A percentile compares a stretch with the other conserved stretches of the same genome.
Evolutionary conservation across 2,888 invertebrate genomes (phyloP).

Genomic region (Ptycholaimellus sp.): DNA sequence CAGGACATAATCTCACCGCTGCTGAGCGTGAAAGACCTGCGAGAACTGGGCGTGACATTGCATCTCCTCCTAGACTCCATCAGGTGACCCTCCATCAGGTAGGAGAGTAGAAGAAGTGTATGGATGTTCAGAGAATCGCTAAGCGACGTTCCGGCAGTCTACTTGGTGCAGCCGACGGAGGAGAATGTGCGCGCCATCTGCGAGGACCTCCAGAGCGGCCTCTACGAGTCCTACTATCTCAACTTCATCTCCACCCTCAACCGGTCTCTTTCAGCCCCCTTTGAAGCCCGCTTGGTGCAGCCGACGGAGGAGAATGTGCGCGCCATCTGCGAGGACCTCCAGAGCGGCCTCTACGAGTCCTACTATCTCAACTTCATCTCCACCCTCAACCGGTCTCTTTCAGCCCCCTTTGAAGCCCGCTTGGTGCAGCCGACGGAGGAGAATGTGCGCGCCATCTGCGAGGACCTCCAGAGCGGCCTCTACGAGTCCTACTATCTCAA

Average conservation of each 20-base stretch:
- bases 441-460: too few relatives aligned
- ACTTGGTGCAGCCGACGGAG: slow-evolving; percentile 82
- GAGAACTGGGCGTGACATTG: slow-evolving; percentile 84
- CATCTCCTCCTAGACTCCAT: slow-evolving; percentile 39
- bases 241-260: slow-evolving; percentile 60
- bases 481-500: too few relatives aligned
- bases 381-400: too few relatives aligned
- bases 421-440: too few relatives aligned
- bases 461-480: too few relatives aligned
- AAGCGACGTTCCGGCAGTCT: slow-evolving; percentile 92
- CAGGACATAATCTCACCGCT: slow-evolving; percentile 95
- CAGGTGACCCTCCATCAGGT: background rate
- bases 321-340: too few relatives aligned
- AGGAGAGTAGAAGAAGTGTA: background rate
- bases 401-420: too few relatives aligned
- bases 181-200: slow-evolving; percentile 81
- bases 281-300: too few relatives aligned
- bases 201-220: slow-evolving; percentile 40
- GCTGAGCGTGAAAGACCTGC: slow-evolving; percentile 71
- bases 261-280: too few relatives aligned
- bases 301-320: too few relatives aligned
- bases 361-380: too few relatives aligned
- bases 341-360: too few relatives aligned
- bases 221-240: slow-evolving; percentile 74
- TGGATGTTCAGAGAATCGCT: slow-evolving; percentile 39